Conservation (phyloP, 2,113 vertebrate species). For the Garra rufa region DNA sequence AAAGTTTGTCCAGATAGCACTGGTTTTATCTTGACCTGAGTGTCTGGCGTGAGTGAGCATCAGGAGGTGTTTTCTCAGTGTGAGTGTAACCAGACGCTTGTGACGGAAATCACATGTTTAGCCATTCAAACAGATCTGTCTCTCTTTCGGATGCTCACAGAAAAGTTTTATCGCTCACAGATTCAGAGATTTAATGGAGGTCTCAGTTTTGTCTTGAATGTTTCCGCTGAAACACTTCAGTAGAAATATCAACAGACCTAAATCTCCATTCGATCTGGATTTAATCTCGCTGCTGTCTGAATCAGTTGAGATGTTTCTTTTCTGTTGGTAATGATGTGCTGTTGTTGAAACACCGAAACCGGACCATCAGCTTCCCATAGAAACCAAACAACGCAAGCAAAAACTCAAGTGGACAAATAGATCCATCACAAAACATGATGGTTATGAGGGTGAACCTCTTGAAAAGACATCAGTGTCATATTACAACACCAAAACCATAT, state of each 20-base stretch:
- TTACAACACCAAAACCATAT: not conserved
- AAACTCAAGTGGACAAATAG: not conserved
- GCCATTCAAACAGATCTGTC: conserved; percentile 69
- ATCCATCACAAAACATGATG: not conserved
- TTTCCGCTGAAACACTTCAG: not conserved
- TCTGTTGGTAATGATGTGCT: not conserved
- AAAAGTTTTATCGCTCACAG: not conserved
- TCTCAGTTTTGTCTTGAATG: not conserved
- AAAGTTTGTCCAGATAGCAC: not conserved
- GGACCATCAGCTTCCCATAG: not conserved
- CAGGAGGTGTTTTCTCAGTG: not conserved
- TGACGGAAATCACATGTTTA: conserved; percentile 62
- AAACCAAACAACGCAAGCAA: conserved; percentile 9
- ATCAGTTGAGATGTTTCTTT: not conserved
- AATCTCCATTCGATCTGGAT: not conserved
- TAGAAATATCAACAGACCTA: not conserved
- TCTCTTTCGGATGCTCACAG: not conserved
- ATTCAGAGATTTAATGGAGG: not conserved
- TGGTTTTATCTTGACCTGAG: not conserved
- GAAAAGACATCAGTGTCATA: not conserved
- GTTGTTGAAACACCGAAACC: conserved; percentile 9
- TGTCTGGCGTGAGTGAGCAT: not conserved
- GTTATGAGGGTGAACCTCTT: not conserved
- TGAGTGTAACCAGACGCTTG: conserved; percentile 58
- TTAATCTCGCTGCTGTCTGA: not conserved